A percentile compares a stretch with the other conserved stretches of the same genome.
Evolutionary conservation across 1,140 invertebrate genomes (phyloP).

Genomic region (Hypsibius dujardini): DNA sequence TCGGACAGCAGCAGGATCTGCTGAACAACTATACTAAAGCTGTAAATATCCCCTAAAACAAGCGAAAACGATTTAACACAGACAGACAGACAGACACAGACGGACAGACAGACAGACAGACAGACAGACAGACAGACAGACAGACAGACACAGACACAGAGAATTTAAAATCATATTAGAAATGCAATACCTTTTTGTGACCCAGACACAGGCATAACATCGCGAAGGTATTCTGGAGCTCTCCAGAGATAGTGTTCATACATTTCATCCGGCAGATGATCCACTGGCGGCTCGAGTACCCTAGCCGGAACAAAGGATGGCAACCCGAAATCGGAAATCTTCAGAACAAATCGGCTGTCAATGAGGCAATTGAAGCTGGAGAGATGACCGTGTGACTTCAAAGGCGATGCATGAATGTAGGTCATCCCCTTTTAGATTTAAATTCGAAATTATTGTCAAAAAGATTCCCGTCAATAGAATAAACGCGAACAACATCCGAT

Average conservation of each 20-base stretch:
- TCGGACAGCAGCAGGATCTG: conserved; percentile 66
- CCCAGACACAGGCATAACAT: conserved; percentile 38
- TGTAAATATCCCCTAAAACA: conserved; percentile 54
- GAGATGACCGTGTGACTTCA: conserved; percentile 33
- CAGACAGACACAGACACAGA: too few species aligned
- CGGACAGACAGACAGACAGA: too few species aligned
- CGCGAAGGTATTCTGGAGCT: conserved; percentile 54
- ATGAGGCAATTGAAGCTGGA: conserved; percentile 36
- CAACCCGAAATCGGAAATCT: conserved; percentile 34
- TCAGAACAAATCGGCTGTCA: conserved; percentile 36
- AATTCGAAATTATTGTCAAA: neutral
- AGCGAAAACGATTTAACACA: too few species aligned
- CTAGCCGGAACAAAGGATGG: conserved; percentile 38
- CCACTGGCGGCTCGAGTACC: neutral
- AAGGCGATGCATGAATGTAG: conserved; percentile 32
- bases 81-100: too few species aligned
- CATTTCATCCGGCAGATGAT: neutral
- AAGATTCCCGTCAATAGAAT: neutral
- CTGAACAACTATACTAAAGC: conserved; percentile 81
- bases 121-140: too few species aligned
- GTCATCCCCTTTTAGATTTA: conserved; percentile 40
- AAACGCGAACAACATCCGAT: neutral
- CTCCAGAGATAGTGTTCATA: conserved; percentile 41
- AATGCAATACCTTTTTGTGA: conserved; percentile 43
- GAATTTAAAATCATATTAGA: too few species aligned